phyloP scores from a whole-genome alignment of 2,888 invertebrate species.

The Atherix ibis region DNA sequence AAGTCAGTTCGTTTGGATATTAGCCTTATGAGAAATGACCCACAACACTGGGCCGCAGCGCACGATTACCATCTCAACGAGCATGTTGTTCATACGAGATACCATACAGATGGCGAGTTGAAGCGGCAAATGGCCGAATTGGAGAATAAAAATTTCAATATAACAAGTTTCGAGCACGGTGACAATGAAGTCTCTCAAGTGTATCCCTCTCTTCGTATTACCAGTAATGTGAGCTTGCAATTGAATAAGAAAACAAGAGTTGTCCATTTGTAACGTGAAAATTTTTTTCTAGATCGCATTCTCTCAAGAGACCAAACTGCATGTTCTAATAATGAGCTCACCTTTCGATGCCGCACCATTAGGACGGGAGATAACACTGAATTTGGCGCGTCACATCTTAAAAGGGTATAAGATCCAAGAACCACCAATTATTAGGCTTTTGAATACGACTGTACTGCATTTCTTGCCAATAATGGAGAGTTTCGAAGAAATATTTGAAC shows the following conservation, averaged over 20 bases:
- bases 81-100: slow-evolving; percentile 47
- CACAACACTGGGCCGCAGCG: slow-evolving; percentile 68
- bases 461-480: slow-evolving; percentile 46
- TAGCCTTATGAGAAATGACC: slow-evolving; percentile 64
- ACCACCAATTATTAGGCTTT: slow-evolving; percentile 43
- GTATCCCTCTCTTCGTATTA: slow-evolving; percentile 56
- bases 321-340: slow-evolving; percentile 71
- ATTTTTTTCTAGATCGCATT: slow-evolving; percentile 56
- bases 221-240: slow-evolving; percentile 43
- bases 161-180: slow-evolving; percentile 54
- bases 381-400: slow-evolving; percentile 67
- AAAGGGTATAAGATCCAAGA: slow-evolving; percentile 55
- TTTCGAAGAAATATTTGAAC: slow-evolving; percentile 19
- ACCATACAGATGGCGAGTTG: slow-evolving; percentile 49
- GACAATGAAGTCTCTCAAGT: slow-evolving; percentile 48
- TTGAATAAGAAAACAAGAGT: slow-evolving; percentile 2
- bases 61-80: slow-evolving; percentile 59
- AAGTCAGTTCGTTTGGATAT: slow-evolving; percentile 54
- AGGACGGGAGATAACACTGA: slow-evolving; percentile 67
- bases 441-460: slow-evolving; percentile 60
- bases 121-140: slow-evolving; percentile 47
- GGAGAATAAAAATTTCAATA: slow-evolving; percentile 47
- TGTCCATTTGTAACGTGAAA: too few relatives aligned
- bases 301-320: slow-evolving; percentile 67
- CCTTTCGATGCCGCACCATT: slow-evolving; percentile 65